Base-by-base conservation (phyloP, 2,113 vertebrate genomes). In the Hiodon alosoides region DNA sequence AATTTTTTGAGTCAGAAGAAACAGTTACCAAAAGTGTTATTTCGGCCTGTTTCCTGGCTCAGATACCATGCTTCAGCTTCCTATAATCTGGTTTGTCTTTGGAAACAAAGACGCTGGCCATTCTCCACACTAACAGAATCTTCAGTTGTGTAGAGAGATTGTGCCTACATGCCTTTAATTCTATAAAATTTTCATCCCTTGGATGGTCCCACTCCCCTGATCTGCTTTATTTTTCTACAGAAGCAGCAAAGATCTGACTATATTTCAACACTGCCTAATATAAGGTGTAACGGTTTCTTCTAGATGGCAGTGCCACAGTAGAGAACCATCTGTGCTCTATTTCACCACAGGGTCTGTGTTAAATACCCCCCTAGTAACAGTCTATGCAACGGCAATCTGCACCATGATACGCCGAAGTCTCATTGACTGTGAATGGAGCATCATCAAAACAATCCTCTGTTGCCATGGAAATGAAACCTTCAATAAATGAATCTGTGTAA, bases 361-460 rank as follows among this genome's bases (percentile, higher is more conserved):
- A 87, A 85, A 89, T 84, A 87, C 83, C 81, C 87, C 87, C 89
- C 84, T 90, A 89, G 88, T 90, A 90, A 91, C 90, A 89, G 89
- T 86, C 87, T 86, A 86, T 84, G 81, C 84, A 89, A 85, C 82
- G 83, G 85, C 87, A 87, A 90, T 89, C 88, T 90, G 87, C 87
- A 87, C 87, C 87, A 84, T 87, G 89, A 90, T 90, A 90, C 84
- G 83, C 87, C 87, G 84, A 85, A 89, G 82, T 86, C 85, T 87
- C 85, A 84, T 86, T 84, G 86, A 89, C 89, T 89, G 87, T 81
- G 88, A 90, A 89, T 83, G 79, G 87, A 89, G 86, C 88, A 88
- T 89, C 90, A 90, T 90, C 88, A 89, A 90, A 91, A 92, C 87
- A 90, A 87, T 90, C 88, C 87, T 85, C 83, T 85, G 89, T 92